Conservation (phyloP, 2,888 invertebrate genomes). For the Heliconius sara region DNA sequence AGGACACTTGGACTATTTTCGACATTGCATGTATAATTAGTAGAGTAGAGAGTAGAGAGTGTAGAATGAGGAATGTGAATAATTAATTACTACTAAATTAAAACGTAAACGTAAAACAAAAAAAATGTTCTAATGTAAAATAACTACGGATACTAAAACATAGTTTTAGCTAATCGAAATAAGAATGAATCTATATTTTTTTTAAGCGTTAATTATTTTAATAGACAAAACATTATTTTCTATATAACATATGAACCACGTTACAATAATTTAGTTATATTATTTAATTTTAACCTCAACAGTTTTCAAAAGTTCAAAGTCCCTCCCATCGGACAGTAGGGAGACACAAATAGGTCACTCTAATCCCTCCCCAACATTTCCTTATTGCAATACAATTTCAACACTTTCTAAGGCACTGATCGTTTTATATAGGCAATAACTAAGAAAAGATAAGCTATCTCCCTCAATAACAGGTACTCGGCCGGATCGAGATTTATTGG, state of each 20-base stretch:
- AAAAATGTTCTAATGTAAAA: neutral
- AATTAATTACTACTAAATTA: too few species aligned
- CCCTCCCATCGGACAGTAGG: neutral
- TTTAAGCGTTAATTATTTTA: too few species aligned
- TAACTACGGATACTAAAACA: neutral
- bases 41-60: too few species aligned
- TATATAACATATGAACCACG: too few species aligned
- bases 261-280: too few species aligned
- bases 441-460: slow-evolving; percentile 56
- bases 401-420: slow-evolving; percentile 49
- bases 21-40: too few species aligned
- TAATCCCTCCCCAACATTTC: slow-evolving; percentile 43
- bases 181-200: too few species aligned
- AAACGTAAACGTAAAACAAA: neutral
- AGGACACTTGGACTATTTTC: too few species aligned
- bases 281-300: too few species aligned
- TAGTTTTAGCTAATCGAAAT: neutral
- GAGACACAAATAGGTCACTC: slow-evolving; percentile 41
- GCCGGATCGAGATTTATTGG: slow-evolving; percentile 54
- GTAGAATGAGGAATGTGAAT: too few species aligned
- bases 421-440: slow-evolving; percentile 53
- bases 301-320: neutral
- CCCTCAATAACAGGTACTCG: slow-evolving; percentile 54
- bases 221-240: too few species aligned
- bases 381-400: slow-evolving; percentile 46